Evolutionary conservation across 2,888 invertebrate genomes (phyloP), one percentile per base, ranked within the genome.

Genomic region (Drosophila seclusa): DNA sequence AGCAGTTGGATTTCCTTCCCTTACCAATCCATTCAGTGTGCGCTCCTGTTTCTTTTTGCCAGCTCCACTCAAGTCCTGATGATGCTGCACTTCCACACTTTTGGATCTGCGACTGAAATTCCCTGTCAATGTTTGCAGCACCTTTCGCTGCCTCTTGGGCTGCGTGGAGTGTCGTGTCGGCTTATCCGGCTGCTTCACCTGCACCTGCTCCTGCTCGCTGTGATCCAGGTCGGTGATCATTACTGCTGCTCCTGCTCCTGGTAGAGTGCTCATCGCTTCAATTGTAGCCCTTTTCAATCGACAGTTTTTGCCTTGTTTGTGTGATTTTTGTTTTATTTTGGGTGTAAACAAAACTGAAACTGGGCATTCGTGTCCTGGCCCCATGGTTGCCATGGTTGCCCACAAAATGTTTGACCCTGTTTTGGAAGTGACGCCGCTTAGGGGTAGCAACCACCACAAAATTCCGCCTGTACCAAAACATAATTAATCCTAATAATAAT

Each of bases 221-320:
- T 90, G 88, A 59, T 92, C 92, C 65, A 92, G 72, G 81, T 92
- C 92, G 49, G 92, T 92, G 54, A 92, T 88, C 69, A 91, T 89
- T 40, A 90, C 66, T 58, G 66, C 67, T 11, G 65, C 2, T 16
- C 45, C 45, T 24, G 54, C 31, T 65, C 57, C 57, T 42, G 31
- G 6, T 68, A 13, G 73, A 68, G 55, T 67, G 58, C 55, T 67
- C 83, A 86, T 78, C 31, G 34, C 34, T 40, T 27, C 2, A 21
- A 21, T 50, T 18, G 1, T 38, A 13, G 7, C 13, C 18, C 24
- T n/a, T 31, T 55, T 54, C 18, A 57, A 31, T 60, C 64, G 79
- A 80, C 71, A 70, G 34, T 61, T 74, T 77, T 65, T 57, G 45
- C 76, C 21, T 29, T 11, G 55, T 42, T 68, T 24, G 45, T 16